A percentile compares a stretch with the other conserved stretches of the same genome.
phyloP scores from a whole-genome alignment of 2,797 vertebrate genomes.

The Sparidentex hasta region DNA sequence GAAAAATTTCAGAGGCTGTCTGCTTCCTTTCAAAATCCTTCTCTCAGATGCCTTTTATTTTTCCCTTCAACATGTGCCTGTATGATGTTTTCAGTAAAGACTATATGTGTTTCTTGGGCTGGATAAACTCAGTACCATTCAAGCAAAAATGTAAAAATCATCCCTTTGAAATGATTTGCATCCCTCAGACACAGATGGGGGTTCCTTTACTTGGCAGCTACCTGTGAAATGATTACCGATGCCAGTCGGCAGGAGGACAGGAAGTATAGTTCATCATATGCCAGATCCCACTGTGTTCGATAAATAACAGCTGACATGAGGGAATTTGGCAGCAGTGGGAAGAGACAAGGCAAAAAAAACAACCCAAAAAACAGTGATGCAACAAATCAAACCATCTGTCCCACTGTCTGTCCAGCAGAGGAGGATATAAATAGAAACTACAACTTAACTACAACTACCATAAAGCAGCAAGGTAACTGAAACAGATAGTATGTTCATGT shows the following conservation, averaged over 20 bases:
- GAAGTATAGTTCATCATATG: slow-evolving; percentile 54
- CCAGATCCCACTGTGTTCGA: slow-evolving; percentile 53
- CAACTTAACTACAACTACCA: slow-evolving; percentile 28
- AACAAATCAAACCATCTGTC: slow-evolving; percentile 73
- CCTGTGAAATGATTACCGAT: slow-evolving; percentile 64
- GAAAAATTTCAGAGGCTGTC: neutral
- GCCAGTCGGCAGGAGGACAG: slow-evolving; percentile 54
- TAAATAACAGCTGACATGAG: slow-evolving; percentile 58
- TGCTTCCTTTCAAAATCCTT: neutral
- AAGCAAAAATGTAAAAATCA: slow-evolving; percentile 10
- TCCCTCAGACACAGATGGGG: slow-evolving; percentile 46
- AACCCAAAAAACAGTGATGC: slow-evolving; percentile 44
- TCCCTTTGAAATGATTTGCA: slow-evolving; percentile 16
- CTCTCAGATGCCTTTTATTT: neutral
- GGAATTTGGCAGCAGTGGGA: slow-evolving; percentile 34
- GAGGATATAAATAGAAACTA: slow-evolving; percentile 37
- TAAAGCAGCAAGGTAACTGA: slow-evolving; percentile 6
- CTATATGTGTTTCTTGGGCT: neutral
- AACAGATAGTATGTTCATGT: neutral
- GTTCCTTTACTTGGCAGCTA: slow-evolving; percentile 59
- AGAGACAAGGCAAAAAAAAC: neutral
- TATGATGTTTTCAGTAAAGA: neutral
- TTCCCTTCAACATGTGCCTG: neutral
- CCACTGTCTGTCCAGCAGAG: slow-evolving; percentile 44
- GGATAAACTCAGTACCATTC: neutral